Base-by-base conservation (phyloP, 2,113 vertebrate species). In the Indri indri region DNA sequence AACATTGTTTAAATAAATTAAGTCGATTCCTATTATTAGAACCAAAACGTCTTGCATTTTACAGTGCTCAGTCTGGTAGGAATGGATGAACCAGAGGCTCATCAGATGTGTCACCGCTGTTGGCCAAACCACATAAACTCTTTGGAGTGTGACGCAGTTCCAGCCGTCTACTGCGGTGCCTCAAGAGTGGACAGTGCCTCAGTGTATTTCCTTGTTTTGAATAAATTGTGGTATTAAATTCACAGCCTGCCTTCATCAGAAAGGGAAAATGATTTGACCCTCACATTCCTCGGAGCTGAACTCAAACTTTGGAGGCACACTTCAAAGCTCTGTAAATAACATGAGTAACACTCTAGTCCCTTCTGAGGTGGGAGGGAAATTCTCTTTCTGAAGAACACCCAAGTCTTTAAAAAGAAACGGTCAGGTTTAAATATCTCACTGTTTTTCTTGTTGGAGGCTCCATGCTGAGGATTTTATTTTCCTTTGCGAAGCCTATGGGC, bases 301-400 rank as follows among this genome's bases (percentile, higher is more conserved):
- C 98, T 98, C 98, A 99, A 98, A 98, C 97, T 97, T 98, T 98
- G 98, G 98, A 99, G 98, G 88, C 97, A 93, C 40, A 99, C 98
- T 98, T 99, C 99, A 99, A 99, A 99, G 99, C 98, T 99, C 98
- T 99, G 98, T 99, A 99, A 99, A 99, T 98, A 99, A 98, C 98
- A 97, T 99, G 99, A 99, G 98, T 99, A 99, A 99, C 98, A 97
- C 97, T 99, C 98, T 98, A 98, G 98, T 98, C 57, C 1, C 96
- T 98, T 98, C 97, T 97, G 97, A 88, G 93, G 91, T 45, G 84
- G 96, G 98, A 97, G 97, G 97, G 98, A 98, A 98, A 98, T 98
- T 98, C 98, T 96, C 98, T 98, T 92, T 97, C 23, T 98, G 95
- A 98, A 99, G 99, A 99, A 99, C 99, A 99, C 99, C 99, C 99